Conservation (phyloP, 2,888 invertebrate species). For the Dorcus hopei region DNA sequence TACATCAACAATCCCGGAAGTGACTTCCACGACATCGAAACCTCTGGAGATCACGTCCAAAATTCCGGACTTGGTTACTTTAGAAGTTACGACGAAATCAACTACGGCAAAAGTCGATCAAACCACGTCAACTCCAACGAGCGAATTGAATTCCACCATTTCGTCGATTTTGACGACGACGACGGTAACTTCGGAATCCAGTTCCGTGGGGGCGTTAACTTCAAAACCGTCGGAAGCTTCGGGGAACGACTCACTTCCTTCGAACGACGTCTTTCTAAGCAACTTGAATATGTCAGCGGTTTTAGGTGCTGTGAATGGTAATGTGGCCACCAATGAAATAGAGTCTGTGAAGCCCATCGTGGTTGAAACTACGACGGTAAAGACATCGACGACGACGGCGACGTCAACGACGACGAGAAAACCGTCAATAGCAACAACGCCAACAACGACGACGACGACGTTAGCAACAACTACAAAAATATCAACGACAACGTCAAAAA, state of each 20-base stretch:
- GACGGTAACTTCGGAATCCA: conserved; percentile 6
- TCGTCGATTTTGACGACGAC: not conserved
- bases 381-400: not conserved
- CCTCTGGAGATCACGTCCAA: not conserved
- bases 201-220: not conserved
- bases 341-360: conserved; percentile 29
- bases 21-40: conserved; percentile 14
- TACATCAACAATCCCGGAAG: conserved; percentile 20
- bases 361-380: conserved; percentile 18
- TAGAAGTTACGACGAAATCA: not conserved
- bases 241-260: conserved; percentile 28
- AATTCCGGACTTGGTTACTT: conserved; percentile 10
- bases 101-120: too few species aligned
- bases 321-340: conserved; percentile 40
- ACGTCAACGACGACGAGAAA: too few species aligned
- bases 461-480: too few species aligned
- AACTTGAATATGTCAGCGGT: conserved; percentile 30
- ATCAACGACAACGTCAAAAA: too few species aligned
- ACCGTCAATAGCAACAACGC: too few species aligned
- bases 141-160: too few species aligned
- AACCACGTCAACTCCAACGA: too few species aligned
- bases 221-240: not conserved
- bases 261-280: conserved; percentile 28
- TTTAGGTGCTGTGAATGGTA: conserved; percentile 33
- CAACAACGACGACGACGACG: too few species aligned